Base-by-base conservation (phyloP, 2,797 vertebrate genomes). In the Sebastes paucispinis region DNA sequence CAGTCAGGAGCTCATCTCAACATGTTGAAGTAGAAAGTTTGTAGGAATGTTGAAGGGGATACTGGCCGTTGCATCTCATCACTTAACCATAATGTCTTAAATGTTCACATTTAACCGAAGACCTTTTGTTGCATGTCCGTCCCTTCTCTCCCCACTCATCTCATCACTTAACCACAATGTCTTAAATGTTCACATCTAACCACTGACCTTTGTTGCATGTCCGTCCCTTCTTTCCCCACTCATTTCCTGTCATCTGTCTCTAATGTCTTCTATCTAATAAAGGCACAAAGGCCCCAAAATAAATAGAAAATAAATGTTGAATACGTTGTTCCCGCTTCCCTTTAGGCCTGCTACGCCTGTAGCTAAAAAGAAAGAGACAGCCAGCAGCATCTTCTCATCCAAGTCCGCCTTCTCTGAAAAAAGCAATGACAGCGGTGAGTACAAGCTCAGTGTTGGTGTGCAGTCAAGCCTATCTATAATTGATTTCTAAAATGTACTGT, bases 391-490 rank as follows among this genome's bases (percentile, higher is more conserved):
- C 70, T 94, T 95, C 88, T 88, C 90, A 0, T 89, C 94, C 73
- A 95, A 95, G 83, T 69, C 88, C 0, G 77, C 88, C 43, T 93
- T 92, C 80, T 98, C 96, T 36, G 97, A 98, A 89, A 98, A 97
- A 92, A 96, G 94, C 80, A 97, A 97, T 65, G 97, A 96, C 86
- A 96, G 97, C 5, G 97, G 98, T 99, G 93, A 95, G 96, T 87
- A 24, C 4, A n/a, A 47, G 43, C 43, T 47, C 43, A 47, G 43
- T 47, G 43, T 18, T 47, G 16, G 43, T 47, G 43, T 47, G 43
- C 16, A 18, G 43, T 47, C 43, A 47, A 7, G 43, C 43, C 43
- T 3, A 18, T 18, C 43, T 47, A 18, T 16, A 47, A 18, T 47
- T 47, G 14, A 47, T 47, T 47, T 47, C 43, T 18, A 47, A 47